Evolutionary conservation across 2,113 vertebrate species (phyloP), one percentile per base, ranked within the genome.

Genomic region (Myrmecophaga tridactyla): DNA sequence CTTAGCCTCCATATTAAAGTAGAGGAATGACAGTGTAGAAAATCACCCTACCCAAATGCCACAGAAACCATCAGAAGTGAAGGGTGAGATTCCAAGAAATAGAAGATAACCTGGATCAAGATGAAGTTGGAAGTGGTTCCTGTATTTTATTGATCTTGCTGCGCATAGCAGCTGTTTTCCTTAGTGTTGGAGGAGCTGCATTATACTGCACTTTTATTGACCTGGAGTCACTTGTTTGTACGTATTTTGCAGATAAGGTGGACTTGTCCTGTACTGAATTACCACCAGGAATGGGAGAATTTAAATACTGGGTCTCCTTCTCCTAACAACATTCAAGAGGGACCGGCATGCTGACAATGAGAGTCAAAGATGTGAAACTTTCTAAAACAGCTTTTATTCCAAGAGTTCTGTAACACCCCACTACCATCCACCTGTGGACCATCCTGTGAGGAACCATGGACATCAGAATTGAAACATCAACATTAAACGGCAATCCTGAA

Each of bases 1-100:
- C 6, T 96, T 99, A 89, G 99, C 99, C 67, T 99, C 99, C 67
- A 99, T 99, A 97, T 95, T 99, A 84, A 99, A 99, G 98, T 99
- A 99, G 96, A 98, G 98, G 86, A 98, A 94, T 41, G 97, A 97
- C 46, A 53, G 96, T 56, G 97, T 98, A 83, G 97, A 98, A 80
- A 98, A 98, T 89, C 89, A 96, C 39, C 62, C 97, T 94, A 89
- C 96, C 96, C 98, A 95, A 89, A 98, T 97, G 86, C 98, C 98
- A 36, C 98, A 98, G 73, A 99, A 98, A 96, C 96, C 98, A 43
- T 96, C 98, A n/a, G n/a, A 99, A 99, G 96, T 99, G 99, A 97
- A 99, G 99, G 93, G 99, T 99, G 89, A 98, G 98, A 90, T 99
- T 99, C 98, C 99, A 98, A 97, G 99, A 99, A 95, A 99, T 99